These are phyloP conservation scores for Acrobasis suavella DNA, from an alignment of 2,888 invertebrate genomes.

Conservation along the genomic window DNA sequence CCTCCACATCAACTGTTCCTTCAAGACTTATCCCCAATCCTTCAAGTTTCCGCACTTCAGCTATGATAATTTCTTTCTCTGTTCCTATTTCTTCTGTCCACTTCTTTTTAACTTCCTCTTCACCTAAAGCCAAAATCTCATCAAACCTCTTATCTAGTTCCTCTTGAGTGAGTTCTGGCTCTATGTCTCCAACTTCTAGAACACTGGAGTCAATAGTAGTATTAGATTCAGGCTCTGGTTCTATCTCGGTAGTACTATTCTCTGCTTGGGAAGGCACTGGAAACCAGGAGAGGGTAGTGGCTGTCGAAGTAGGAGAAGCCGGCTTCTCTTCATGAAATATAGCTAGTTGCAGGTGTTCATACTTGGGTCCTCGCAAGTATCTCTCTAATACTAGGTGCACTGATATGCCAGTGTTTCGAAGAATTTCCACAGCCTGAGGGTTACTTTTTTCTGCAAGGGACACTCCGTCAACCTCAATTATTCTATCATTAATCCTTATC, in stretches of 20 bases:
- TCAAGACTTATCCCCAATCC: conserved; percentile 98
- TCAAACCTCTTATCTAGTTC: conserved; percentile 75
- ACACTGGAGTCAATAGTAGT: conserved; percentile 91
- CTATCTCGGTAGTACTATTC: conserved; percentile 84
- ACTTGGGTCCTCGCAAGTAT: conserved; percentile 96
- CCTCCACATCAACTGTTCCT: conserved; percentile 99
- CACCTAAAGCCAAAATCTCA: conserved; percentile 80
- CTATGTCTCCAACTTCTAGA: conserved; percentile 79
- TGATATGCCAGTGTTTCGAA: conserved; percentile 95
- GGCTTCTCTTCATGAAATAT: conserved; percentile 85
- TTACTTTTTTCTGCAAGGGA: conserved; percentile 96
- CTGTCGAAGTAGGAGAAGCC: conserved; percentile 88
- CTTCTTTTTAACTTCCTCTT: conserved; percentile 88
- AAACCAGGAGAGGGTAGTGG: conserved; percentile 92
- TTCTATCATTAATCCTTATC: conserved; percentile 98
- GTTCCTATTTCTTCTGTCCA: conserved; percentile 91
- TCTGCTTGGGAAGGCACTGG: conserved; percentile 88
- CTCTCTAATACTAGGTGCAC: conserved; percentile 95
- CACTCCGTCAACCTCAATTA: conserved; percentile 96
- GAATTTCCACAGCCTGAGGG: conserved; percentile 97
- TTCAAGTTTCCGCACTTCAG: conserved; percentile 95
- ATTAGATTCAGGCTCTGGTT: conserved; percentile 90
- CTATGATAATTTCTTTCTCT: conserved; percentile 94
- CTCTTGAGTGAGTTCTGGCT: conserved; percentile 78
- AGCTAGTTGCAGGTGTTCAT: conserved; percentile 94